A percentile compares a stretch with the other conserved stretches of the same genome.
Conservation (phyloP, 2,888 invertebrate genomes). For the Oxystoma pomonae region DNA sequence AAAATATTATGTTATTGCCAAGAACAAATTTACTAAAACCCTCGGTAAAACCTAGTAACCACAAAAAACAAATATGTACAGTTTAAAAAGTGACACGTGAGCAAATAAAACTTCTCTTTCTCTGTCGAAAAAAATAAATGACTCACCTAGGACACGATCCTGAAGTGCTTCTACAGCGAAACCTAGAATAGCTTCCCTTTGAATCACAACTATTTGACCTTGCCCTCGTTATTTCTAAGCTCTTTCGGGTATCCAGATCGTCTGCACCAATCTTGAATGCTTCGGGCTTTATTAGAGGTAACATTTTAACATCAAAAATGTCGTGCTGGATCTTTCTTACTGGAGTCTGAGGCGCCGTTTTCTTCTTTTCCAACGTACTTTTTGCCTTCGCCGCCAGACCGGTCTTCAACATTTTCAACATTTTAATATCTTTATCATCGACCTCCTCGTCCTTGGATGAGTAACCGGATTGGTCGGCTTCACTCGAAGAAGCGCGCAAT, state of each 20-base stretch:
- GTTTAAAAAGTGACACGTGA: too few relatives aligned
- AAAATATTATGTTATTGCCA: too few relatives aligned
- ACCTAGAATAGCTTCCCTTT: constrained; percentile 32
- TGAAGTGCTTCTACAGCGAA: constrained; percentile 49
- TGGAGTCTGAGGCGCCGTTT: constrained; percentile 19
- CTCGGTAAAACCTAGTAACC: too few relatives aligned
- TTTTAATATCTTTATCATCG: constrained; percentile 63
- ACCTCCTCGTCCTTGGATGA: constrained; percentile 53
- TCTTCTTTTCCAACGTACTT: constrained; percentile 59
- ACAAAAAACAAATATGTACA: too few relatives aligned
- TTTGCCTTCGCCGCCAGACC: constrained; percentile 69
- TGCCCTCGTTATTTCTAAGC: constrained; percentile 29
- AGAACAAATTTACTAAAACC: too few relatives aligned
- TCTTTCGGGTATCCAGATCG: constrained; percentile 30
- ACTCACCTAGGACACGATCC: constrained; percentile 48
- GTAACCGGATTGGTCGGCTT: constrained; percentile 51
- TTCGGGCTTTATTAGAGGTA: constrained; percentile 31
- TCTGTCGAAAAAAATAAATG: too few relatives aligned
- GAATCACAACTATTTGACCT: constrained; percentile 35
- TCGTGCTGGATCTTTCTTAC: constrained; percentile 36
- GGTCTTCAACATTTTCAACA: constrained; percentile 61
- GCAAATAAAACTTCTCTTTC: too few relatives aligned
- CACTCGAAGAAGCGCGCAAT: constrained; percentile 51
- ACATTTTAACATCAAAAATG: constrained; percentile 42
- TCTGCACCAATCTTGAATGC: constrained; percentile 30